Evolutionary conservation across 2,888 invertebrate species (phyloP), one percentile per base, ranked within the genome.

Genomic region (Heteromurus nitidus): DNA sequence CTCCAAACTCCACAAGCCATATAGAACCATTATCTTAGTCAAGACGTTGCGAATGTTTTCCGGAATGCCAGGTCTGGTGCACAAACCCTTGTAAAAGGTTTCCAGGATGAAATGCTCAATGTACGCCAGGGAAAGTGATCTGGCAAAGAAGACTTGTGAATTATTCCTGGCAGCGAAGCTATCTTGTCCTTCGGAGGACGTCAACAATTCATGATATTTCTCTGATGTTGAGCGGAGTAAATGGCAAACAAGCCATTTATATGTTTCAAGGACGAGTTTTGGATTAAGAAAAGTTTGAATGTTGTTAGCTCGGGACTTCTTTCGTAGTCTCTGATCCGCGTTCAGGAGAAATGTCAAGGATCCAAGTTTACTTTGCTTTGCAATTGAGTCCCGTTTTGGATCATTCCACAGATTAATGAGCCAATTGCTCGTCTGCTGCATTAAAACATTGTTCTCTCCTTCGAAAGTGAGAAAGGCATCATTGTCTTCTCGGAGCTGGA

Each of bases 381-480:
- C 18, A 2, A 42, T 13, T 24, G 2, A 31, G 11, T 82, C 82
- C 30, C 82, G 76, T 26, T 84, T 82, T 9, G 82, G 72, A 31
- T 84, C 84, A 24, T 80, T 75, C 85, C 85, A 86, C 2, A 80
- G 26, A 16, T 58, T 69, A 0, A 80, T 16, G 16, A 97, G 90
- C 93, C 95, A 96, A 90, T 96, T 96, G 89, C 94, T 94, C 60
- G 95, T 92, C 91, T 96, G 96, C 89, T 96, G 96, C 73, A 96
- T 92, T 16, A 97, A 90, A 0, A 97, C 94, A 88, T 95, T 95
- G 90, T 96, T 96, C 90, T 96, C 96, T 0, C 97, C 96, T 89
- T 97, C 96, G 88, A 96, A 97, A 0, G 94, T 97, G 88, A 95
- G 94, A 50, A 94, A 94, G 0, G 97, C 94, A 89, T 98, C 97